These are phyloP conservation scores for Aromia moschata DNA, from an alignment of 2,888 invertebrate genomes.

Conservation along the genomic window DNA sequence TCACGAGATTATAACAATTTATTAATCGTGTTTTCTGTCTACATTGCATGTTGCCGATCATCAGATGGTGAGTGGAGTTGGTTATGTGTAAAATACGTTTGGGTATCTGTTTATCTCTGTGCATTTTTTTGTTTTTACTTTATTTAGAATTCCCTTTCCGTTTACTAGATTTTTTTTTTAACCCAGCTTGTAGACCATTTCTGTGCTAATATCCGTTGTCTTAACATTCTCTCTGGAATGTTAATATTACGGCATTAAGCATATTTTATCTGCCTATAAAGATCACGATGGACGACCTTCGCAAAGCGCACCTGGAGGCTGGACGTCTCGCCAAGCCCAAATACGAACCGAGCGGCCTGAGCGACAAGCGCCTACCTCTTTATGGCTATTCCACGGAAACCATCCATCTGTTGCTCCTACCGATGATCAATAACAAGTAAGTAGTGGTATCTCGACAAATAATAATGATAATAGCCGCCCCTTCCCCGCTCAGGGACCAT, in stretches of 20 bases:
- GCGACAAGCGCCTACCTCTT: constrained; percentile 86
- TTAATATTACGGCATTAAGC: background rate
- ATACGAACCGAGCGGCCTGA: constrained; percentile 67
- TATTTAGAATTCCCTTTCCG: constrained; percentile 1
- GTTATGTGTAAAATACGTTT: constrained; percentile 34
- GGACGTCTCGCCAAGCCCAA: constrained; percentile 58
- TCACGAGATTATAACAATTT: constrained; percentile 27
- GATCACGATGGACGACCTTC: constrained; percentile 84
- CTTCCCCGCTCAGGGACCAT: too few species aligned
- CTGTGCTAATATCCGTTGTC: constrained; percentile 18
- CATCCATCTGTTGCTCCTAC: constrained; percentile 90
- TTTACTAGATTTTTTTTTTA: constrained; percentile 9
- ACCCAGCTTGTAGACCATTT: constrained; percentile 18
- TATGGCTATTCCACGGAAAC: constrained; percentile 97
- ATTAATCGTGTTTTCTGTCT: constrained; percentile 47
- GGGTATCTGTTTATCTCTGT: constrained; percentile 30
- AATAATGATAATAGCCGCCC: too few species aligned
- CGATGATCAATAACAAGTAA: constrained; percentile 88
- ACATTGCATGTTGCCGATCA: constrained; percentile 58
- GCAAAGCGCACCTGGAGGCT: constrained; percentile 69
- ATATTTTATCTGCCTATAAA: constrained; percentile 53
- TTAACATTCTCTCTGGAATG: background rate
- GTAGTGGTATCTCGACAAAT: constrained; percentile 28
- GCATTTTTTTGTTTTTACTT: constrained; percentile 24
- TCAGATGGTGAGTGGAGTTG: constrained; percentile 61